A percentile compares a stretch with the other conserved stretches of the same genome.
phyloP scores from a whole-genome alignment of 2,797 vertebrate genomes.

The Corythornis leucogaster region DNA sequence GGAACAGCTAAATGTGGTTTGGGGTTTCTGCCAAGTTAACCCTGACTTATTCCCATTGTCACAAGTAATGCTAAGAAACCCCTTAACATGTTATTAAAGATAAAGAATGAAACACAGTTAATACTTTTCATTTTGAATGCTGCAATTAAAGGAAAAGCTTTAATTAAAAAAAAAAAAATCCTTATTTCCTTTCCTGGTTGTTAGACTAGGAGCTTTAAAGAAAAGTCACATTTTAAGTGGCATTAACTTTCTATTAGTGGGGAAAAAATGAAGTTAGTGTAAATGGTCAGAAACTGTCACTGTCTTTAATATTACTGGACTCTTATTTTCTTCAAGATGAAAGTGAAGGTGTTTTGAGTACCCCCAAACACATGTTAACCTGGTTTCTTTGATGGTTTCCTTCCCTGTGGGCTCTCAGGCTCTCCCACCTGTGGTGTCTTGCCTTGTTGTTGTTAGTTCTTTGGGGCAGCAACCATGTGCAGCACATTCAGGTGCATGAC shows the following conservation, averaged over 20 bases:
- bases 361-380: background rate
- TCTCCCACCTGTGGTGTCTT: background rate
- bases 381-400: background rate
- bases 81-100: background rate
- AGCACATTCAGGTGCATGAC: background rate
- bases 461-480: background rate
- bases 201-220: background rate
- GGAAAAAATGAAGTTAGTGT: background rate
- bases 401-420: background rate
- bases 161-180: background rate
- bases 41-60: background rate
- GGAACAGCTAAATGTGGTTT: slow-evolving; percentile 37
- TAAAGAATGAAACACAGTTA: background rate
- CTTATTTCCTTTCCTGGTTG: slow-evolving; percentile 1
- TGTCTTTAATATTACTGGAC: background rate
- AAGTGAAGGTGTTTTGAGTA: background rate
- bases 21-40: slow-evolving; percentile 48
- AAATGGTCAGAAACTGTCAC: background rate
- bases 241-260: background rate
- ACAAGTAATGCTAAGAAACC: background rate
- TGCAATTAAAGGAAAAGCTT: background rate
- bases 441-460: background rate
- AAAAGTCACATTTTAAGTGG: background rate
- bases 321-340: background rate
- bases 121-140: background rate